These are phyloP conservation scores for Neotragus moschatus DNA, from an alignment of 2,113 vertebrate species.

Conservation along the genomic window DNA sequence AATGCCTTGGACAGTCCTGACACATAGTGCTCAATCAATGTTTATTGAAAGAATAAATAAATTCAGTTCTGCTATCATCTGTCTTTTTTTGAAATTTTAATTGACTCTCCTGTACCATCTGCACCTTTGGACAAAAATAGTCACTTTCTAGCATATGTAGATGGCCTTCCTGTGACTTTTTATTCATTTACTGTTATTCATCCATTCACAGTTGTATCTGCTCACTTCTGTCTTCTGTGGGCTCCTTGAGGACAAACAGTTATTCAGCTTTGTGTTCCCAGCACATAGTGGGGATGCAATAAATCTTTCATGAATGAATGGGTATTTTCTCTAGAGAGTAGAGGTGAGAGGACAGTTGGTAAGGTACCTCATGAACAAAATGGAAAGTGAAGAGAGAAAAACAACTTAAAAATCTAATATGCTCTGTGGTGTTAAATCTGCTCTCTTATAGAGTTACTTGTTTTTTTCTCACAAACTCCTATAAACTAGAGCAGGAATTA, in stretches of 20 bases:
- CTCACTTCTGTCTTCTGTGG: not conserved
- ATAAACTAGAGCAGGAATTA: not conserved
- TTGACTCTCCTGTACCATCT: not conserved
- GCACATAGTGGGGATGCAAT: not conserved
- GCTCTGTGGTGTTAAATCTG: not conserved
- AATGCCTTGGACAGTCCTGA: not conserved
- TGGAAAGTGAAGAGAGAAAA: not conserved
- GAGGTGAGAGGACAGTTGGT: not conserved
- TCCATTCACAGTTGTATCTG: not conserved
- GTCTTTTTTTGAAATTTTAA: not conserved
- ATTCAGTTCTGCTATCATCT: not conserved
- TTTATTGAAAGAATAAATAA: not conserved
- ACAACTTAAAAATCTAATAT: not conserved
- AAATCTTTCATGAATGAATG: not conserved
- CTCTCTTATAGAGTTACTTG: not conserved
- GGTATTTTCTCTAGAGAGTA: not conserved
- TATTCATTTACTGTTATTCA: not conserved
- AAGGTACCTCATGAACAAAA: not conserved
- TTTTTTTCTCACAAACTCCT: not conserved
- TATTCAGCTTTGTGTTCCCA: not conserved
- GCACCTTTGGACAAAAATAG: not conserved
- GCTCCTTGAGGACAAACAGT: not conserved
- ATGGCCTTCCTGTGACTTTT: not conserved
- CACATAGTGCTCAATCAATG: not conserved
- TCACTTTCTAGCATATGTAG: not conserved